Evolutionary conservation across 2,888 invertebrate genomes (phyloP).

Genomic region (Abrostola triplasia): DNA sequence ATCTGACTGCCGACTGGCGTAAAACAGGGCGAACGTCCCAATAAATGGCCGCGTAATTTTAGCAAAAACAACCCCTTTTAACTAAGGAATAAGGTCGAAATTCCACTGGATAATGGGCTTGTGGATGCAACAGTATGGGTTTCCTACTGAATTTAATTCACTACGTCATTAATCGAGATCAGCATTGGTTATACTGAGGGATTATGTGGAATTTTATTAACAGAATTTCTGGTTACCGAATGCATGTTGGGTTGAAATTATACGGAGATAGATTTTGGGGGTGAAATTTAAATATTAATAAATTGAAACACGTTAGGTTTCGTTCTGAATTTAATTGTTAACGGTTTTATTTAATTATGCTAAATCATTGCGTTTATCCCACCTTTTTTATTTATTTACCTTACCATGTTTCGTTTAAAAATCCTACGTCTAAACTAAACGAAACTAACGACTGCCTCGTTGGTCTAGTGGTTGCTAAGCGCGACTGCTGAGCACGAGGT

Average conservation of each 20-base stretch:
- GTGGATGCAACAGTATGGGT: constrained; percentile 79
- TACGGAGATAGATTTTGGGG: constrained; percentile 48
- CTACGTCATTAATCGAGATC: constrained; percentile 83
- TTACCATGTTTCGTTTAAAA: too few relatives aligned
- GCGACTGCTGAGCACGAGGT: too few relatives aligned
- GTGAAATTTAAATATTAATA: constrained; percentile 31
- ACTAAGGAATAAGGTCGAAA: constrained; percentile 60
- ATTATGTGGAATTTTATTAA: constrained; percentile 81
- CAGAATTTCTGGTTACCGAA: constrained; percentile 66
- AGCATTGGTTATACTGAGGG: constrained; percentile 73
- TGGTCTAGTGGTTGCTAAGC: too few relatives aligned
- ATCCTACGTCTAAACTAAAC: neutral
- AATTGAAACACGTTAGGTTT: constrained; percentile 7
- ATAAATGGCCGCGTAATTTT: constrained; percentile 37
- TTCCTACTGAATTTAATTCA: constrained; percentile 82
- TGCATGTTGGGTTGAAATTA: constrained; percentile 56
- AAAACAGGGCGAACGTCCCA: constrained; percentile 62
- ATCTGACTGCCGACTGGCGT: constrained; percentile 63
- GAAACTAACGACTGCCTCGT: too few relatives aligned
- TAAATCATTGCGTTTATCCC: too few relatives aligned
- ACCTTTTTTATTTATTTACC: too few relatives aligned
- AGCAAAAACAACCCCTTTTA: constrained; percentile 66
- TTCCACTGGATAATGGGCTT: constrained; percentile 56
- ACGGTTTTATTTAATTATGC: too few relatives aligned
- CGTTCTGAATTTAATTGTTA: too few relatives aligned